Evolutionary conservation across 2,888 invertebrate species (phyloP).

Genomic region (Galeruca laticollis): DNA sequence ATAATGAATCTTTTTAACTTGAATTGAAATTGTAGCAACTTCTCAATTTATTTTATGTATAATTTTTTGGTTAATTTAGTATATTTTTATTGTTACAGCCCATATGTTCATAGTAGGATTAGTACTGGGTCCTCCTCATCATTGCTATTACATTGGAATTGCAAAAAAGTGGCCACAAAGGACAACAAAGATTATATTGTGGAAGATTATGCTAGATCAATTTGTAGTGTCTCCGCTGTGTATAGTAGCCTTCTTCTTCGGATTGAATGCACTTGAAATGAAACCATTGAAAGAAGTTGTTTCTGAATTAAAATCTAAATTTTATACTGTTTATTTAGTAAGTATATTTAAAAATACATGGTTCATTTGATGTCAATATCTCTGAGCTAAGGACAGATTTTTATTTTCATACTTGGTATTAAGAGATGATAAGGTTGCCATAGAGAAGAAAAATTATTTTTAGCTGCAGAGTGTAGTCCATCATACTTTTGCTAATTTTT

Average conservation of each 20-base stretch:
- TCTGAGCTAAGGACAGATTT: no score
- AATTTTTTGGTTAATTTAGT: constrained; percentile 14
- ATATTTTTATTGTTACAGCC: constrained; percentile 66
- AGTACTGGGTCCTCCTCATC: constrained; percentile 84
- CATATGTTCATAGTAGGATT: constrained; percentile 86
- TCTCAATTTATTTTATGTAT: not conserved
- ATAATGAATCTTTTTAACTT: no score
- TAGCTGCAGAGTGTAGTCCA: no score
- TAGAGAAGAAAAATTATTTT: no score
- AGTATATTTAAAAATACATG: constrained; percentile 56
- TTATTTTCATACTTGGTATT: no score
- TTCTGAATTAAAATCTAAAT: constrained; percentile 77
- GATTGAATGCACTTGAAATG: constrained; percentile 81
- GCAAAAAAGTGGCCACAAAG: constrained; percentile 76
- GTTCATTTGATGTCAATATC: no score
- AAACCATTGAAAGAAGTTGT: constrained; percentile 71
- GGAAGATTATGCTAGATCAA: constrained; percentile 79
- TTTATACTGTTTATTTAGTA: constrained; percentile 79
- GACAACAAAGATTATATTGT: constrained; percentile 71
- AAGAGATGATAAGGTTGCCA: no score
- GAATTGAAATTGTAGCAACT: no score
- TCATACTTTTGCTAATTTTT: no score
- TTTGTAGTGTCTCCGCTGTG: constrained; percentile 83
- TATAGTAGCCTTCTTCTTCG: constrained; percentile 82
- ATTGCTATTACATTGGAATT: constrained; percentile 85